Percentiles rank a stretch among this genome's conserved stretches.
These are phyloP conservation scores for Hylomyscus alleni DNA, from an alignment of 2,797 vertebrate species.

Conservation along the genomic window DNA sequence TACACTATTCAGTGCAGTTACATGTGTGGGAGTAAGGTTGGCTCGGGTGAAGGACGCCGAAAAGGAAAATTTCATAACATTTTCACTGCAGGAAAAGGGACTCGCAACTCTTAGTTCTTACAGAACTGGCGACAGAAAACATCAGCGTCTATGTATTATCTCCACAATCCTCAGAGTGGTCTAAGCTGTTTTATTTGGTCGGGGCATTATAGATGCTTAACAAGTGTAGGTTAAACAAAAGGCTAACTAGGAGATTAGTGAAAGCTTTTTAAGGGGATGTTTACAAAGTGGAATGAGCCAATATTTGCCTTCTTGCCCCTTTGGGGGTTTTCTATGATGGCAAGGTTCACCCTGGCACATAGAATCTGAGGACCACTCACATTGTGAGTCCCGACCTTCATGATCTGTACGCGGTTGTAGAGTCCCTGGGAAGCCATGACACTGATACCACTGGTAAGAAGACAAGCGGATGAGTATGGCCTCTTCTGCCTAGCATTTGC, in stretches of 20 bases:
- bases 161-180: background rate
- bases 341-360: background rate
- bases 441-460: background rate
- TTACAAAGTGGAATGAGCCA: background rate
- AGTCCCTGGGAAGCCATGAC: background rate
- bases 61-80: slow-evolving; percentile 71
- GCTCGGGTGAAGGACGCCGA: slow-evolving; percentile 75
- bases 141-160: slow-evolving; percentile 9
- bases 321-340: background rate
- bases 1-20: slow-evolving; percentile 69
- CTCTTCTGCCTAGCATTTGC: background rate
- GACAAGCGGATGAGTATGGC: background rate
- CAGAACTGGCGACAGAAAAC: slow-evolving; percentile 32
- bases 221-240: background rate
- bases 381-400: background rate
- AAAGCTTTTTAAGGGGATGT: background rate
- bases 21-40: slow-evolving; percentile 67
- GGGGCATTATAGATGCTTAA: background rate
- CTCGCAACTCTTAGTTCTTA: slow-evolving; percentile 46
- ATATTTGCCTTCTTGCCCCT: background rate
- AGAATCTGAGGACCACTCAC: background rate
- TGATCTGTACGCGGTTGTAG: accelerated
- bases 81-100: slow-evolving; percentile 64
- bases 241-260: background rate
- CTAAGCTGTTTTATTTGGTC: background rate